These are phyloP conservation scores for Silurus glanis DNA, from an alignment of 2,113 vertebrate genomes.

Conservation along the genomic window DNA sequence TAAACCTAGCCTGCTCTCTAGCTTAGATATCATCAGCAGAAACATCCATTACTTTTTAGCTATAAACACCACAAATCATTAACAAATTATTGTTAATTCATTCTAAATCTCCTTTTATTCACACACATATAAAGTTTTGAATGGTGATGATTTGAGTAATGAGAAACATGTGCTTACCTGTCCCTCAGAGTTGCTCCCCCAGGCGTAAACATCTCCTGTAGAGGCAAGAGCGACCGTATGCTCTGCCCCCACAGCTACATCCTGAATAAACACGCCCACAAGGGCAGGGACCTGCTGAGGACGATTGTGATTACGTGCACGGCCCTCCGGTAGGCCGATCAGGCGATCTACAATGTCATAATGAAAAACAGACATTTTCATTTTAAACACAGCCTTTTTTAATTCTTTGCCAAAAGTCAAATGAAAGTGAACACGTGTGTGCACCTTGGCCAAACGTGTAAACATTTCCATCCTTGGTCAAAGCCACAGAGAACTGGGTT, in stretches of 20 bases:
- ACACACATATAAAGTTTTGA: background rate
- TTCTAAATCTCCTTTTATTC: background rate
- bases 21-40: background rate
- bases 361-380: background rate
- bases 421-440: background rate
- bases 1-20: background rate
- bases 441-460: constrained; percentile 81
- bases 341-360: constrained; percentile 67
- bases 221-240: constrained; percentile 73
- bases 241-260: constrained; percentile 76
- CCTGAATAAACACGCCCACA: constrained; percentile 72
- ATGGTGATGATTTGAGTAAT: background rate
- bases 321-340: constrained; percentile 76
- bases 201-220: constrained; percentile 75
- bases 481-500: constrained; percentile 78
- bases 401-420: background rate
- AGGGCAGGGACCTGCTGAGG: constrained; percentile 77
- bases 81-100: background rate
- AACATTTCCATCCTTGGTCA: constrained; percentile 74
- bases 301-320: constrained; percentile 74
- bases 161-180: constrained; percentile 64
- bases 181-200: constrained; percentile 80
- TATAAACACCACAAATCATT: background rate
- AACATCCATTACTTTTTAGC: background rate
- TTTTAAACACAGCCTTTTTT: background rate